phyloP scores from a whole-genome alignment of 2,888 invertebrate species.

The Epirrhoe alternata region DNA sequence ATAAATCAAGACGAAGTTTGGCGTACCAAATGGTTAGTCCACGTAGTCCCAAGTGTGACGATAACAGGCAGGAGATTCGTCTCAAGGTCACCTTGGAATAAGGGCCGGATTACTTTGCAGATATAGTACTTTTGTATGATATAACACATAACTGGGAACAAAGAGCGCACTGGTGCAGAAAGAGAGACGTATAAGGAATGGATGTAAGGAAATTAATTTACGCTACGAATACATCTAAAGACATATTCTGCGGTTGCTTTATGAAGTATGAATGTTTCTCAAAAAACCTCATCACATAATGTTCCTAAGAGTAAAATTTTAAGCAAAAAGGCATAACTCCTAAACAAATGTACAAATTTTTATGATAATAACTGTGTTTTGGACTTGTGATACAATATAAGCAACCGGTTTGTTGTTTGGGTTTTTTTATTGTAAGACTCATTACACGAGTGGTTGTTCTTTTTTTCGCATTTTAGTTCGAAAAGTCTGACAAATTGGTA shows the following conservation, averaged over 20 bases:
- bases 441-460: neutral
- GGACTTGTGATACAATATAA: too few species aligned
- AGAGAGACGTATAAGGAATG: neutral
- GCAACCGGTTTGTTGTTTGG: neutral
- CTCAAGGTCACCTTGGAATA: slow-evolving; percentile 20
- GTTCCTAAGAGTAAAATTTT: too few species aligned
- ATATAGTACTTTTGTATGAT: neutral
- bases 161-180: neutral
- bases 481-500: slow-evolving; percentile 10
- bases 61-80: slow-evolving; percentile 15
- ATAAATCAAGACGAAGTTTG: slow-evolving; percentile 28
- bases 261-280: neutral
- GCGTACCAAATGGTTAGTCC: slow-evolving; percentile 20
- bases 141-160: neutral
- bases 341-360: too few species aligned
- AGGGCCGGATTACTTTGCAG: neutral
- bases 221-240: neutral
- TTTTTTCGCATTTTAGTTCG: neutral
- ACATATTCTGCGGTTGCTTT: neutral
- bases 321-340: too few species aligned
- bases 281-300: neutral
- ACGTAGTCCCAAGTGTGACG: slow-evolving; percentile 19
- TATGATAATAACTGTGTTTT: too few species aligned
- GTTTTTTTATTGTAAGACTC: too few species aligned
- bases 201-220: neutral